Conservation (phyloP, 2,113 vertebrate species). For the Lophochroa leadbeateri region DNA sequence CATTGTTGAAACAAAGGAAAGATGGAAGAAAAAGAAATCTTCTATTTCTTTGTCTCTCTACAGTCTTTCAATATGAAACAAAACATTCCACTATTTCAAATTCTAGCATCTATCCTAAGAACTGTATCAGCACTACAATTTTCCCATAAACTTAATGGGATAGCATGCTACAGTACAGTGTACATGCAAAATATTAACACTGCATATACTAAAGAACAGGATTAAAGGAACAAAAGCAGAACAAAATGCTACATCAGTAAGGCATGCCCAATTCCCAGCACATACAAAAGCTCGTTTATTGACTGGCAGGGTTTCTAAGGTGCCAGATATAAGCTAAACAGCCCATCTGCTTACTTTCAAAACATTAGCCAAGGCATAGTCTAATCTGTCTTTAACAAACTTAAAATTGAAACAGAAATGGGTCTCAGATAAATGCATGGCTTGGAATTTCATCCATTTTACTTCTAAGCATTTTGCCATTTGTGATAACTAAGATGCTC, state of each 20-base stretch:
- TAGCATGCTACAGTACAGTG: background rate
- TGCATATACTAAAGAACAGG: background rate
- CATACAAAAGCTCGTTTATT: background rate
- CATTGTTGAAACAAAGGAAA: background rate
- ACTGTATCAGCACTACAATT: background rate
- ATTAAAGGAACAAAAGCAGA: background rate
- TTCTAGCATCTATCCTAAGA: background rate
- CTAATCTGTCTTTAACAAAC: background rate
- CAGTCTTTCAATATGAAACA: background rate
- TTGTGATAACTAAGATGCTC: background rate
- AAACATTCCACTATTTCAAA: background rate
- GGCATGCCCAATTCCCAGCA: background rate
- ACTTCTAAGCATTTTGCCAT: background rate
- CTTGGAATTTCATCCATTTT: background rate
- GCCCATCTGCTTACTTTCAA: background rate
- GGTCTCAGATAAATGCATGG: background rate
- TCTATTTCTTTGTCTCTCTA: background rate
- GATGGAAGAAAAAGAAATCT: background rate
- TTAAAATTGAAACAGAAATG: background rate
- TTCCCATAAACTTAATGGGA: background rate
- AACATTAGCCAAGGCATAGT: background rate
- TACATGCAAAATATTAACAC: background rate
- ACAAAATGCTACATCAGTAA: background rate
- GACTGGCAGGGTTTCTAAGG: background rate
- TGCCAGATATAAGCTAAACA: background rate